These are phyloP conservation scores for Calyptommatus sinebrachiatus DNA, from an alignment of 2,113 vertebrate genomes.

Conservation along the genomic window DNA sequence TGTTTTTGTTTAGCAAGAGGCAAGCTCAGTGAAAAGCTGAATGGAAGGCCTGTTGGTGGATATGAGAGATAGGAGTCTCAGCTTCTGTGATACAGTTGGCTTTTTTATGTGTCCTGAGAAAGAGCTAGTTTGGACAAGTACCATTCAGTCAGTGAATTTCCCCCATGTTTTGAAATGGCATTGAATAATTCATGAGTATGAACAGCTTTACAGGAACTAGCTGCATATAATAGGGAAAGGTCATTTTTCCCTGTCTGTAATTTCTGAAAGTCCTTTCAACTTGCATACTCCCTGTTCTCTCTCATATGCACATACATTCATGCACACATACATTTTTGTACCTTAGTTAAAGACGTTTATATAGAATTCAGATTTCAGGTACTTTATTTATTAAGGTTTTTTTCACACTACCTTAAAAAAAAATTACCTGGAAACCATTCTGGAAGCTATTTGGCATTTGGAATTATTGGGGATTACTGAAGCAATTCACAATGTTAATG, in stretches of 20 bases:
- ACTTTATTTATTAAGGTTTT: background rate
- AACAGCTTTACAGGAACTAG: background rate
- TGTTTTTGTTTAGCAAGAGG: constrained; percentile 22
- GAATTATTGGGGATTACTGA: too few relatives aligned
- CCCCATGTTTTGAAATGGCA: background rate
- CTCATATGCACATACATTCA: background rate
- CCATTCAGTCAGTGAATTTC: constrained; percentile 21
- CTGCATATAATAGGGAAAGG: constrained; percentile 17
- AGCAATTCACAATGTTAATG: too few relatives aligned
- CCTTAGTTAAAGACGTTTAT: background rate
- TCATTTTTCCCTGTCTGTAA: background rate
- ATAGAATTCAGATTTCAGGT: background rate
- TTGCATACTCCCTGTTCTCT: background rate
- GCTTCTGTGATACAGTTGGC: background rate
- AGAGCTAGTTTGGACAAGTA: constrained; percentile 17
- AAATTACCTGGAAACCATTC: too few relatives aligned
- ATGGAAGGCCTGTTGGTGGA: background rate
- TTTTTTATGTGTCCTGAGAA: constrained; percentile 18
- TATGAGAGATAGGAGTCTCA: constrained; percentile 21
- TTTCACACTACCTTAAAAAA: too few relatives aligned
- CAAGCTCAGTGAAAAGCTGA: constrained; percentile 2
- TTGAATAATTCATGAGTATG: constrained; percentile 25
- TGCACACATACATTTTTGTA: background rate
- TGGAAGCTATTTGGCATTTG: background rate
- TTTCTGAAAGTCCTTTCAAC: constrained; percentile 15